These are phyloP conservation scores for Alethe diademata DNA, from an alignment of 2,113 vertebrate species.

Conservation along the genomic window DNA sequence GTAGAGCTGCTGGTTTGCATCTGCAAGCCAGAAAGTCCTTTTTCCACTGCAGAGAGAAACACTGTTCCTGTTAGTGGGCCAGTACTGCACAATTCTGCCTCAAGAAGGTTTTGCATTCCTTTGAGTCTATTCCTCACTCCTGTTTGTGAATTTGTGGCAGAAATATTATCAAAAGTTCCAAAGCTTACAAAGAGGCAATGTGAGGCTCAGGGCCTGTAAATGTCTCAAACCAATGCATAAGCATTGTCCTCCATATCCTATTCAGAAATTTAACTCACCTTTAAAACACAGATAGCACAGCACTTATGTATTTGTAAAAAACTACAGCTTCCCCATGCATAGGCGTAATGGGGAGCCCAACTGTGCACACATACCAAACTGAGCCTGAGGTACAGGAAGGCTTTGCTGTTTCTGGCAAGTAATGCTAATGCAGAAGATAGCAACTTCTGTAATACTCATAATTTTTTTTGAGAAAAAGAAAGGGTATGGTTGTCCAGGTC, in stretches of 20 bases:
- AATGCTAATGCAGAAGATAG: neutral
- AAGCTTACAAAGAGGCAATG: neutral
- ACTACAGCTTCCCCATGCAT: neutral
- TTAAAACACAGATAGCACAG: neutral
- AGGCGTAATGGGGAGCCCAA: rapidly evolving
- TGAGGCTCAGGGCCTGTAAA: neutral
- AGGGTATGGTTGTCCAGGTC: neutral
- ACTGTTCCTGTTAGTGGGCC: neutral
- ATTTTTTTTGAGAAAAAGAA: neutral
- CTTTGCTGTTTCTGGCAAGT: neutral
- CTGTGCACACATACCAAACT: neutral
- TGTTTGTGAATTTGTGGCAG: neutral
- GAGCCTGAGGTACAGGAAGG: neutral
- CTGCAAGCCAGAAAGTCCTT: neutral
- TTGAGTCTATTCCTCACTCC: neutral
- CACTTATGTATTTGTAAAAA: neutral
- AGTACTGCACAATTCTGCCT: neutral
- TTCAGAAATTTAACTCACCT: neutral
- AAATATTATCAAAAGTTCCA: neutral
- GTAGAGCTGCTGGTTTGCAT: neutral
- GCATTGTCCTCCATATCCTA: neutral
- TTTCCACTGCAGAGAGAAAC: neutral
- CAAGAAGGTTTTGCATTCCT: neutral
- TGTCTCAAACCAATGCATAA: neutral
- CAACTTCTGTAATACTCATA: neutral